phyloP scores from a whole-genome alignment of 2,113 vertebrate species.

The Pithys albifrons region DNA sequence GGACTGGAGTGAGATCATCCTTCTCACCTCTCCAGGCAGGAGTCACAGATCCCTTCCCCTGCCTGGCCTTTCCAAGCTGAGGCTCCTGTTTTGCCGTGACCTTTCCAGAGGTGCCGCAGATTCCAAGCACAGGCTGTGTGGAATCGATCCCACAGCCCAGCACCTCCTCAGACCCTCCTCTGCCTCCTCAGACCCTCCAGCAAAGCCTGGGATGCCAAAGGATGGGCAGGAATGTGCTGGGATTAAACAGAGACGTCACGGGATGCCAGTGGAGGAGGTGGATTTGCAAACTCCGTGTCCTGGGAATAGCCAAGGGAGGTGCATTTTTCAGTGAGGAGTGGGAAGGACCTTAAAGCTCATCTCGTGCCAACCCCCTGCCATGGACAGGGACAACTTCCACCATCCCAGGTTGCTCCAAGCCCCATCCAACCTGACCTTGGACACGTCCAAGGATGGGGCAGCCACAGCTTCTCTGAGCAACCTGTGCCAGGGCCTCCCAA shows the following conservation, averaged over 20 bases:
- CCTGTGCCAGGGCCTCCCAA: accelerated
- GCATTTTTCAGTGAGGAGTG: neutral
- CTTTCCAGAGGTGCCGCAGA: slow-evolving; percentile 7
- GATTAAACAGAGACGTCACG: accelerated
- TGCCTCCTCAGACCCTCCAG: neutral
- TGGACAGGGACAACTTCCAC: neutral
- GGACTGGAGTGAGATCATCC: neutral
- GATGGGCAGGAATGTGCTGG: neutral
- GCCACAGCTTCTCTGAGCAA: neutral
- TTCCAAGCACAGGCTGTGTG: neutral
- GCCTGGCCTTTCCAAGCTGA: neutral
- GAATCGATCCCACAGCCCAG: neutral
- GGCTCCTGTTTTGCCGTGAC: accelerated
- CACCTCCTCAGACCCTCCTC: neutral
- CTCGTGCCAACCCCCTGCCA: accelerated
- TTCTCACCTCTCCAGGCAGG: neutral
- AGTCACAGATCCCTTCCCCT: neutral
- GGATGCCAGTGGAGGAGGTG: neutral
- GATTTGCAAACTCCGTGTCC: neutral
- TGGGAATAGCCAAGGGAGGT: too few species aligned
- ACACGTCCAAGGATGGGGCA: neutral
- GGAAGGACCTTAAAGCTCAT: neutral
- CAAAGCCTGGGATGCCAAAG: neutral
- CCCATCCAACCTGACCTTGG: accelerated
- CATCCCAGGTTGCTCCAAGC: neutral